A percentile compares a stretch with the other conserved stretches of the same genome.
These are phyloP conservation scores for Protonibea diacanthus DNA, from an alignment of 2,797 vertebrate species.

Conservation along the genomic window DNA sequence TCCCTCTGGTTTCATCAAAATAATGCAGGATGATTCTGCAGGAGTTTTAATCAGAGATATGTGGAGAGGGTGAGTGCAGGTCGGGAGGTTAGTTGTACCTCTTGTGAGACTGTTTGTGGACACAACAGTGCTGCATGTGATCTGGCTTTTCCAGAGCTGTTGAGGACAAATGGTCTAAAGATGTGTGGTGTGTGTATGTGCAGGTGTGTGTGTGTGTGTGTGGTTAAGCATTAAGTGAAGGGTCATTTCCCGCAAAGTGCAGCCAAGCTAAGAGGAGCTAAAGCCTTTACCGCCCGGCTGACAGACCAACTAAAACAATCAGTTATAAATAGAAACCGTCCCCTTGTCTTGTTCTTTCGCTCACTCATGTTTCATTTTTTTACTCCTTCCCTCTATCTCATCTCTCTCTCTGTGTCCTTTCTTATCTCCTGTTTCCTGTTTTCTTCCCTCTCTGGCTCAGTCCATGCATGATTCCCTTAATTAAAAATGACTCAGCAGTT, in stretches of 20 bases:
- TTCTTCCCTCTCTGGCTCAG: slow-evolving; percentile 27
- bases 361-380: slow-evolving; percentile 28
- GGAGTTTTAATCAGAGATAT: slow-evolving; percentile 32
- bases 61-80: not conserved
- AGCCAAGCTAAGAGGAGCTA: slow-evolving; percentile 52
- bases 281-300: slow-evolving; percentile 38
- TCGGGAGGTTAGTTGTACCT: not conserved
- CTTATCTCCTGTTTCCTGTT: slow-evolving; percentile 36
- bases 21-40: slow-evolving; percentile 30
- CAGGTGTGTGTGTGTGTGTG: slow-evolving; percentile 30
- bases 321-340: slow-evolving; percentile 76
- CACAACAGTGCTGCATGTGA: slow-evolving; percentile 11
- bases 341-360: slow-evolving; percentile 40
- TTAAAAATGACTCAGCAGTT: slow-evolving; percentile 44
- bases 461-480: slow-evolving; percentile 43
- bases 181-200: slow-evolving; percentile 9
- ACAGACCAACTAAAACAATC: slow-evolving; percentile 73
- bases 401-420: slow-evolving; percentile 7
- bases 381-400: slow-evolving; percentile 12
- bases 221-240: slow-evolving; percentile 43
- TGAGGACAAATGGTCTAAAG: slow-evolving; percentile 13
- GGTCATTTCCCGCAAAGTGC: slow-evolving; percentile 65
- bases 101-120: slow-evolving; percentile 4
- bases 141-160: not conserved
- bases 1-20: slow-evolving; percentile 78